Base-by-base conservation (phyloP, 2,797 vertebrate species). In the Hemitrygon akajei region DNA sequence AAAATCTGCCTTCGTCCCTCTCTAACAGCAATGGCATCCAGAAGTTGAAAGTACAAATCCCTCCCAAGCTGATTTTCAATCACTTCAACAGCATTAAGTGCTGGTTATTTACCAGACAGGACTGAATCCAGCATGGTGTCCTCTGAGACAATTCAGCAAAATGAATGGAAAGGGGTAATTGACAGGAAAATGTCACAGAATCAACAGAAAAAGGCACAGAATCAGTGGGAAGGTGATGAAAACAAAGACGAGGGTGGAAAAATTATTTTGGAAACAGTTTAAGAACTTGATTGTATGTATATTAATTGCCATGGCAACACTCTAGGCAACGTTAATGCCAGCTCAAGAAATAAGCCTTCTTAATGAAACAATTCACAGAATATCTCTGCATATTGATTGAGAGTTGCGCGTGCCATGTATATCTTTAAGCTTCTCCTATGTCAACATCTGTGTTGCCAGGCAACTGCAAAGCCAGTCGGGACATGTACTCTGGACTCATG, bases 391-490 rank as follows among this genome's bases (percentile, higher is more conserved):
- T 93, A 73, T 71, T 75, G 37, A 93, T n/a, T 71, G 25, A 22
- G 91, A 18, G 69, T 76, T 93, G 71, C 12, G 25, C 11, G 71
- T 75, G 71, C 27, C 40, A 7, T 93, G 40, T 76, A 75, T 76
- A 93, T 37, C 69, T 75, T 92, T 56, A 73, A 56, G 37, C 71
- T 40, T 18, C 40, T 76, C 25, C 71, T 56, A 30, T 75, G 71
- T 93, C 91, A 93, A 93, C 71, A 93, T 47, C 37, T 75, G 71
- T 76, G 69, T 76, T 93, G 91, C 91, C 71, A 93, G 27, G 91
- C 71, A n/a, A 93, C 91, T 56, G 3, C 40, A 56, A 30, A 92
- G 20, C 7, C n/a, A 37, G n/a, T 34, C 63, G 69, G 63, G 86
- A 92, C 63, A 56, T 93, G 91, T 25, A 56, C 71, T 93, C 91